These are phyloP conservation scores for Brachionus sp. DNA, from an alignment of 1,140 invertebrate species.

Conservation along the genomic window DNA sequence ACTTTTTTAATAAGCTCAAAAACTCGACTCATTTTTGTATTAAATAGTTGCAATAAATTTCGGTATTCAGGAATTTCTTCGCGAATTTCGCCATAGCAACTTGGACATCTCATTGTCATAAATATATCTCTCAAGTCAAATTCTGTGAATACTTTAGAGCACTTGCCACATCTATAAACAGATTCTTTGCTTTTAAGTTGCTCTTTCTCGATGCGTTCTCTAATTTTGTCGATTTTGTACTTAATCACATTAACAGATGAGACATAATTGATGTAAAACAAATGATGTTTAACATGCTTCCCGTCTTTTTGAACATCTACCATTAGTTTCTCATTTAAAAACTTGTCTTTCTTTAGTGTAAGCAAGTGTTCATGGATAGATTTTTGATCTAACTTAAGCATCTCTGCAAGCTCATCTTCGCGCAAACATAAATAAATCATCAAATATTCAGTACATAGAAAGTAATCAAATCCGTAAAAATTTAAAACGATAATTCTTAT, in stretches of 20 bases:
- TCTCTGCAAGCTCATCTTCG: slow-evolving; percentile 13
- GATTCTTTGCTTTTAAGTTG: neutral
- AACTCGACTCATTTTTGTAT: neutral
- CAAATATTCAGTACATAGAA: slow-evolving; percentile 10
- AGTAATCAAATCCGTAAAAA: slow-evolving; percentile 29
- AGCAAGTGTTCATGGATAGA: neutral
- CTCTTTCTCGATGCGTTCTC: slow-evolving; percentile 6
- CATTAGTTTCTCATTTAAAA: slow-evolving; percentile 21
- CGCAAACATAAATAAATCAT: neutral
- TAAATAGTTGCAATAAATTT: slow-evolving; percentile 18
- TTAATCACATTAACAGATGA: slow-evolving; percentile 23
- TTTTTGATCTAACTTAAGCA: slow-evolving; percentile 29
- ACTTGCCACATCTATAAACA: neutral
- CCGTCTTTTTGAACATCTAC: slow-evolving; percentile 16
- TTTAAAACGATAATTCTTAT: neutral
- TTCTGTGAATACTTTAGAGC: neutral
- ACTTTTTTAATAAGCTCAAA: slow-evolving; percentile 24
- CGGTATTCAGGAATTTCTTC: neutral
- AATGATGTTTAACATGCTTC: neutral
- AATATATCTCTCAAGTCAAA: slow-evolving; percentile 33
- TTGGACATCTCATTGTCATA: slow-evolving; percentile 23
- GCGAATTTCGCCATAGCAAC: neutral
- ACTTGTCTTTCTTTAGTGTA: slow-evolving; percentile 3
- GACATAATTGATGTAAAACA: slow-evolving; percentile 9
- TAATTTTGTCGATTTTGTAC: slow-evolving; percentile 28